Base-by-base conservation (phyloP, 2,113 vertebrate species). In the Pedetes capensis region DNA sequence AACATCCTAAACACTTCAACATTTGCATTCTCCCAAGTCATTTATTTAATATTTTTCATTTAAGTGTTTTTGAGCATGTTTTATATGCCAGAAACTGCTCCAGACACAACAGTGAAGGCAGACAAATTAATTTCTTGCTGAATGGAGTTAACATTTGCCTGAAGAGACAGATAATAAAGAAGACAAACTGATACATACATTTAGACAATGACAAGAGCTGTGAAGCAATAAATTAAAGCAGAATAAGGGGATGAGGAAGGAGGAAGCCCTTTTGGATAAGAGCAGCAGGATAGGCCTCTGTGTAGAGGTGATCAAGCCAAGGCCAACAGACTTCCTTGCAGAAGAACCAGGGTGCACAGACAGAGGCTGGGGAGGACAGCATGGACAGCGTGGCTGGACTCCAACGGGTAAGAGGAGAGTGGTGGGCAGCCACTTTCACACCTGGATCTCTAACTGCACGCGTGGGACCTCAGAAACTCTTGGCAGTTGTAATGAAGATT, bases 21-120 rank as follows among this genome's bases (percentile, higher is more conserved):
- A 64, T 80, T 72, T 95, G 39, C 68, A 75, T 39, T 87, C 29
- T 69, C 82, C 63, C 51, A 44, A 79, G 42, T 92, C 13, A 71
- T 71, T 80, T 61, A 68, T 79, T 93, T n/a, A 69, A 9, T 74
- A 55, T 34, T 89, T 95, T 61, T 69, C 66, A 61, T 71, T 61
- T 44, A 23, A 71, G 69, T 51, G 89, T 89, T 93, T 68, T 66
- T 34, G 17, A 53, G 49, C 10, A 79, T 74, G 66, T 85, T 55
- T 74, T 76, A 57, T 75, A 18, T 79, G 44, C 51, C 53, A 63
- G 32, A 66, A 81, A 71, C 9, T 47, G 9, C 51, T 72, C 53
- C 29, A 88, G 37, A 87, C 27, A 64, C 9, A 66, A 64, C 34
- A 74, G 66, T 71, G 59, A 88, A 61, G 16, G 23, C 16, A 49